Evolutionary conservation across 2,888 invertebrate genomes (phyloP), one percentile per base, ranked within the genome.

Genomic region (Noctua janthe): DNA sequence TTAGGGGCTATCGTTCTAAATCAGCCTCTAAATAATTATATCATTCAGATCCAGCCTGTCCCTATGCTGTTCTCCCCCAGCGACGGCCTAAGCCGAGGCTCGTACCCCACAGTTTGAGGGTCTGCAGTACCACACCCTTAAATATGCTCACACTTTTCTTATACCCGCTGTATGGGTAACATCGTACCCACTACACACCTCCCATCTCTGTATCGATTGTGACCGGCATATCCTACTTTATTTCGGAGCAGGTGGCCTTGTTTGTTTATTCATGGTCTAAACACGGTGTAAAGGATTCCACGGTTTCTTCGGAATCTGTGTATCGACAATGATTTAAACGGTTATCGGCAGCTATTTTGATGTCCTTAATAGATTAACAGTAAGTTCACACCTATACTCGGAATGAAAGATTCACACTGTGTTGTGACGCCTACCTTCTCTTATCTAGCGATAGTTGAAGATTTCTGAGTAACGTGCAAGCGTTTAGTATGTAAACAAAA

Each of bases 181-280:
- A 49, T 15, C 49, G 15, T 49, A 49, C 49, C 13, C 39, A 59
- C 74, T 59, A 74, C 83, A 54, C 64, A 54, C 47, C 84, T 81
- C 85, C 80, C 83, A 87, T 87, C 83, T 87, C 76, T 49, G 73
- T 92, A 94, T 93, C 91, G 94, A 94, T 94, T 92, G 90, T 90
- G 80, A 88, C 87, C 89, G 82, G 90, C 88, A 91, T 86, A 88
- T 91, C 85, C 85, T 86, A 89, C 89, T 88, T 89, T 87, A 90
- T 91, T 88, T 87, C 82, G 78, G 89, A 92, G 88, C 93, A 93
- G 93, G 92, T 93, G 94, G 91, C 91, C 91, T 89, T 91, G 91
- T 94, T 94, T 94, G 91, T 94, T 94, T 94, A 93, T 93, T 93
- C 92, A 93, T 90, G 88, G 86, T 90, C 89, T 90, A 88, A 91